Percentiles rank a stretch among this genome's conserved stretches.
Evolutionary conservation across 2,888 invertebrate species (phyloP).

Genomic region (Nephrotoma appendiculata): DNA sequence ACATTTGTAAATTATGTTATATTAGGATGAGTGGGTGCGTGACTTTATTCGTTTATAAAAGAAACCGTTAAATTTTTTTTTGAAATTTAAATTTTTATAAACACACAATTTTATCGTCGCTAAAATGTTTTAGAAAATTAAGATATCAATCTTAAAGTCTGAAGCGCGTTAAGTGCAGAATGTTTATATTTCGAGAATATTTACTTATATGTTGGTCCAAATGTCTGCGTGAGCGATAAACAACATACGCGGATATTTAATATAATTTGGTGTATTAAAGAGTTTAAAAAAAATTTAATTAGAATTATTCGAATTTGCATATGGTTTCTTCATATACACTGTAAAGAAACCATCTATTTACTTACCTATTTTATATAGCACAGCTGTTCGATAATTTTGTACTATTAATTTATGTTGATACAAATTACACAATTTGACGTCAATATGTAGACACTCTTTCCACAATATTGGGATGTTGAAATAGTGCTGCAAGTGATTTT

Average conservation of each 20-base stretch:
- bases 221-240: background rate
- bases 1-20: too few species aligned
- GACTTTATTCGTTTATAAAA: too few species aligned
- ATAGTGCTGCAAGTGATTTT: too few species aligned
- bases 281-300: too few species aligned
- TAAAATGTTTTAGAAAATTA: background rate
- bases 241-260: too few species aligned
- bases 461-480: too few species aligned
- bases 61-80: too few species aligned
- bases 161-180: background rate
- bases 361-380: background rate
- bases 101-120: background rate
- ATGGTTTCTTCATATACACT: background rate
- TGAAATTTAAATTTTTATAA: background rate
- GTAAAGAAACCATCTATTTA: background rate
- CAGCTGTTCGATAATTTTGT: background rate
- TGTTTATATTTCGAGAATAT: background rate
- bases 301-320: background rate
- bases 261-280: too few species aligned
- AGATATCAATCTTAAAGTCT: background rate
- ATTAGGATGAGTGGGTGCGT: too few species aligned
- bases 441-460: too few species aligned
- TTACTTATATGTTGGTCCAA: background rate
- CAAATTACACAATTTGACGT: too few species aligned
- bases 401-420: background rate